Conservation (phyloP, 2,888 invertebrate species). For the Galeopsomyia nigrocyanea region DNA sequence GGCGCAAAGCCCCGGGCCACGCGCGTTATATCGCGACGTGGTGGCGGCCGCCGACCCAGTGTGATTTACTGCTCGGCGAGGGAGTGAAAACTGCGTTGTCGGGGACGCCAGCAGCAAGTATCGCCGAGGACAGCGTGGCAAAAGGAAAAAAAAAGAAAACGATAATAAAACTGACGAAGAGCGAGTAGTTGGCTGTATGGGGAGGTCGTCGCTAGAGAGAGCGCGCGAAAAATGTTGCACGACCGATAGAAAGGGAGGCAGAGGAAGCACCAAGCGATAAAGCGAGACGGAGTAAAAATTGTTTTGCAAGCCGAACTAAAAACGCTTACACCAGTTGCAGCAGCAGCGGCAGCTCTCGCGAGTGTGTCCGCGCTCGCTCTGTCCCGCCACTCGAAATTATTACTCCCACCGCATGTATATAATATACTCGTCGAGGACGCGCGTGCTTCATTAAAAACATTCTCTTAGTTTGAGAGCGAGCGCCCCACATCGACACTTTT, state of each 20-base stretch:
- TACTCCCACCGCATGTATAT: not conserved
- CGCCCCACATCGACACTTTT: conserved; percentile 11
- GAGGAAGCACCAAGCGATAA: conserved; percentile 35
- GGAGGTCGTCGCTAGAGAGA: no score
- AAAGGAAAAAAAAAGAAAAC: conserved; percentile 29
- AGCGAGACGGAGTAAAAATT: conserved; percentile 45
- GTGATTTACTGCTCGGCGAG: conserved; percentile 60
- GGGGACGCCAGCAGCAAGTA: conserved; percentile 51
- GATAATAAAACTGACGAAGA: conserved; percentile 39
- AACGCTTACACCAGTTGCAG: conserved; percentile 22
- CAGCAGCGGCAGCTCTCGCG: no score
- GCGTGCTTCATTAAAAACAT: conserved; percentile 34
- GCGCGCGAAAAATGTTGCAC: no score
- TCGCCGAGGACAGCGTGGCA: conserved; percentile 18
- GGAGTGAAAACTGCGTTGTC: conserved; percentile 62
- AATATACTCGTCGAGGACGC: not conserved
- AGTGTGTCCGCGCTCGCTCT: not conserved
- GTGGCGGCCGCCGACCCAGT: conserved; percentile 26
- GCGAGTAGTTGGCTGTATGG: conserved; percentile 6
- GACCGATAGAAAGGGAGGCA: not conserved
- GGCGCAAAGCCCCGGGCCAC: no score
- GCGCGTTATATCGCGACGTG: conserved; percentile 16
- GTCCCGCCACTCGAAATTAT: conserved; percentile 22
- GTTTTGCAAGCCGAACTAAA: conserved; percentile 48
- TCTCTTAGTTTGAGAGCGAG: conserved; percentile 17